Base-by-base conservation (phyloP, 1,140 invertebrate genomes). In the Akabosia matsudoensis region DNA sequence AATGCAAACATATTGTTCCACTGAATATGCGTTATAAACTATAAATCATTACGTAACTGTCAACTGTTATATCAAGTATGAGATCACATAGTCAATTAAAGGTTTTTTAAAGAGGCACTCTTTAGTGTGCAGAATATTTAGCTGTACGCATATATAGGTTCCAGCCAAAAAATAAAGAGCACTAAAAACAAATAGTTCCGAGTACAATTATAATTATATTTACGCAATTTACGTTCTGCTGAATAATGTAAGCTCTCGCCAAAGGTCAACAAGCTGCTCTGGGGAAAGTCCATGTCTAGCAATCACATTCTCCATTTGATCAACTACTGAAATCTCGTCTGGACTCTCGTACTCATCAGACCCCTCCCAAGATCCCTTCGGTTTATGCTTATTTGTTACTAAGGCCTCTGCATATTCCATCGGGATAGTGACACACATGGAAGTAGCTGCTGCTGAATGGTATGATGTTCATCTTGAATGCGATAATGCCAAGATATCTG, bases 201-300 rank as follows among this genome's bases (percentile, higher is more conserved):
- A n/a, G n/a, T n/a, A n/a, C n/a, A 18, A 45, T 45, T 7, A 45
- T 45, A 10, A 45, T 45, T 45, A 45, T 45, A 10, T 18, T 45
- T 18, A 10, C 18, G 37, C 37, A n/a, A n/a, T n/a, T 56, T 24
- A 56, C 14, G 24, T 67, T 67, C 30, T 67, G 4, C 61, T 30
- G 22, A 30, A 67, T 30, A 67, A 10, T 7, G 61, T 67, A 67
- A 67, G 91, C 84, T 93, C 90, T 78, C 89, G 90, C 93, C 93
- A 96, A 24, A 93, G 88, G 75, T 84, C 82, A 0, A 89, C 77
- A 79, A 96, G 84, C 84, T 95, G 92, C 0, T 88, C 83, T 1
- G 90, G 88, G 33, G 83, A 85, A 83, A 91, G 96, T 0, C 93
- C 94, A 85, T 96, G 94, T 1, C 92, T 92, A 2, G 92, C 92